These are phyloP conservation scores for Meta bourneti DNA, from an alignment of 2,888 invertebrate genomes.

Conservation along the genomic window DNA sequence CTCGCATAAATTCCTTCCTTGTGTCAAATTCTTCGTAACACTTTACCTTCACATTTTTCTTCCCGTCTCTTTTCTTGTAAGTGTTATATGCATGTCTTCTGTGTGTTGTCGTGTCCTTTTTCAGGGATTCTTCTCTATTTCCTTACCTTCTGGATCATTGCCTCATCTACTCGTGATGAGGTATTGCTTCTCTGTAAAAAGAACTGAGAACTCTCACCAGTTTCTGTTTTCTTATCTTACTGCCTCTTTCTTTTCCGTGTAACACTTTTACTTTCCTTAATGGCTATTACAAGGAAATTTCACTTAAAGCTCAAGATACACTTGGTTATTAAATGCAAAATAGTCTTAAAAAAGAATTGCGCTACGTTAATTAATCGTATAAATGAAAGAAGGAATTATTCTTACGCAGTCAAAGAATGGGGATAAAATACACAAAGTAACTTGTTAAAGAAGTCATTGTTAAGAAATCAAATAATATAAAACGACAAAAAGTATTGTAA, in stretches of 20 bases:
- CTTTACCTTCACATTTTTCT: not conserved
- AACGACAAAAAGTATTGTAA: no score
- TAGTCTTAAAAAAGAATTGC: no score
- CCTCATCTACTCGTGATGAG: not conserved
- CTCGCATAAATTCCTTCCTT: not conserved
- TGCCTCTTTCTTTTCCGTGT: constrained; percentile 2
- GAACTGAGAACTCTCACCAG: constrained; percentile 58
- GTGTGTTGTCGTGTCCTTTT: constrained; percentile 37
- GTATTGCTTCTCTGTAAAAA: constrained; percentile 11
- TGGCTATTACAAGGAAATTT: not conserved
- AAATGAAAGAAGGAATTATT: no score
- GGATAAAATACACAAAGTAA: no score
- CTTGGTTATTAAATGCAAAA: no score
- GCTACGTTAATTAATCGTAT: no score
- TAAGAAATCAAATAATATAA: no score
- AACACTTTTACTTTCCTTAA: not conserved
- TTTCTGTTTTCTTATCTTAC: constrained; percentile 26
- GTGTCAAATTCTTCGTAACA: not conserved
- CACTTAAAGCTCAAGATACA: no score
- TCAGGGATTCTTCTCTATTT: constrained; percentile 6
- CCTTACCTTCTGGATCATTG: no score
- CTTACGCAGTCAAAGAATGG: no score
- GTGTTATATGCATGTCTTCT: constrained; percentile 23
- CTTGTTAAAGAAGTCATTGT: no score
- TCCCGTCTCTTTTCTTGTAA: constrained; percentile 17